These are phyloP conservation scores for Idris sp. DNA, from an alignment of 1,140 invertebrate genomes.

Conservation along the genomic window DNA sequence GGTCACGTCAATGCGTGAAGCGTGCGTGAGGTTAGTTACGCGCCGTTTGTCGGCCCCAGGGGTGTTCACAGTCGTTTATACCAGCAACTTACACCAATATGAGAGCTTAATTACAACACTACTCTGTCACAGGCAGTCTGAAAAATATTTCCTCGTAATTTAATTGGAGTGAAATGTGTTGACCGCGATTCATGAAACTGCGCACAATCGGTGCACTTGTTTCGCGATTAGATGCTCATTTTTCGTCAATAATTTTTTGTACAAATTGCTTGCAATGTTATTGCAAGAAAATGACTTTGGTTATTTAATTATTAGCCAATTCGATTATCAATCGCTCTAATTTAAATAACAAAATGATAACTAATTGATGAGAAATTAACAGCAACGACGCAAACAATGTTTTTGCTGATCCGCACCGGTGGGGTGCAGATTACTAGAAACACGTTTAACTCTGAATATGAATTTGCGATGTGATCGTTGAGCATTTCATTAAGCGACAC, in stretches of 20 bases:
- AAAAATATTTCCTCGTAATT: constrained; percentile 52
- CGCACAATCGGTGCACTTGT: constrained; percentile 8
- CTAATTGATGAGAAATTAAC: constrained; percentile 33
- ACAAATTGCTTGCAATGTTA: no score
- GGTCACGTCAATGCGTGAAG: constrained; percentile 72
- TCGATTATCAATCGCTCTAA: constrained; percentile 1
- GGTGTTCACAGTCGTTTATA: constrained; percentile 67
- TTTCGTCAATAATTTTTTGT: constrained; percentile 6
- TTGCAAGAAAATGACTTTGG: no score
- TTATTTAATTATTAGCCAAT: constrained; percentile 4
- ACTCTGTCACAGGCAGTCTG: constrained; percentile 31
- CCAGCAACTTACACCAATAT: constrained; percentile 65
- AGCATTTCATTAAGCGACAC: constrained; percentile 42
- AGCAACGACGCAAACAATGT: constrained; percentile 31
- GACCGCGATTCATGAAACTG: constrained; percentile 23
- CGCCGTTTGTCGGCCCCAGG: constrained; percentile 72
- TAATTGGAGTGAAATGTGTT: constrained; percentile 30
- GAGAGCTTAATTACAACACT: constrained; percentile 56
- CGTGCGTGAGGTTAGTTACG: constrained; percentile 77
- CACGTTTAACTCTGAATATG: constrained; percentile 41
- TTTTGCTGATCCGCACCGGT: constrained; percentile 24
- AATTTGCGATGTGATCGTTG: constrained; percentile 39
- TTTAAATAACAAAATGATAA: constrained; percentile 1
- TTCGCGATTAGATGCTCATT: background rate
- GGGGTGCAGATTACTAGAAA: constrained; percentile 31